phyloP scores from a whole-genome alignment of 1,140 invertebrate genomes.

The Pachypeltis micranthus region DNA sequence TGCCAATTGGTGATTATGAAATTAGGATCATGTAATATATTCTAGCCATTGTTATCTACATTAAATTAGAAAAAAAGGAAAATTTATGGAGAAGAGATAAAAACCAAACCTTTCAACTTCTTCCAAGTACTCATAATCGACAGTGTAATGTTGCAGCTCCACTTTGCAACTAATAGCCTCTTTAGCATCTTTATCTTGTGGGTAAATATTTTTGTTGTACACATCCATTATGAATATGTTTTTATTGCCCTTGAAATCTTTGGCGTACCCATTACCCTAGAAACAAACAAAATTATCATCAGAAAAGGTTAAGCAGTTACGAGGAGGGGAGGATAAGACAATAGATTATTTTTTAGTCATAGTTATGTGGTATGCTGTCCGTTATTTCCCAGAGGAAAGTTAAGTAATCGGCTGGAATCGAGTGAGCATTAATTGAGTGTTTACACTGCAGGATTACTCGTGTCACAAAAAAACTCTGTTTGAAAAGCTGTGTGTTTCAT shows the following conservation, averaged over 20 bases:
- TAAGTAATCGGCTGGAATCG: too few relatives aligned
- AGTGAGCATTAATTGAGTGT: too few relatives aligned
- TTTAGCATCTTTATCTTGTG: conserved; percentile 61
- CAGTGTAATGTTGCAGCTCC: conserved; percentile 49
- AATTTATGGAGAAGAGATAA: conserved; percentile 29
- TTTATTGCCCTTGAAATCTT: conserved; percentile 57
- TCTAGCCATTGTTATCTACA: conserved; percentile 1
- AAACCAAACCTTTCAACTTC: conserved; percentile 46
- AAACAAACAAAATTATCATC: conserved; percentile 15
- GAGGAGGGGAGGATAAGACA: too few relatives aligned
- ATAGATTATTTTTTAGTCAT: too few relatives aligned
- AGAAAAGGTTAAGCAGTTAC: too few relatives aligned
- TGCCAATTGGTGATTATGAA: too few relatives aligned
- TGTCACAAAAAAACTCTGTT: too few relatives aligned
- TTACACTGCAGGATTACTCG: too few relatives aligned
- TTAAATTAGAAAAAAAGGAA: not conserved
- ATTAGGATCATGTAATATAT: too few relatives aligned
- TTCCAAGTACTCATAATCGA: conserved; percentile 58
- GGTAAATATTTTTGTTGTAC: conserved; percentile 73
- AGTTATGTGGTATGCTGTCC: too few relatives aligned
- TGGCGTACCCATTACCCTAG: conserved; percentile 75
- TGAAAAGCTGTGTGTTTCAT: too few relatives aligned
- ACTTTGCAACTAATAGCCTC: conserved; percentile 58
- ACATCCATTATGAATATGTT: conserved; percentile 78
- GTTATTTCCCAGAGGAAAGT: too few relatives aligned